These are phyloP conservation scores for Oryzias woworae DNA, from an alignment of 2,113 vertebrate genomes.

Conservation along the genomic window DNA sequence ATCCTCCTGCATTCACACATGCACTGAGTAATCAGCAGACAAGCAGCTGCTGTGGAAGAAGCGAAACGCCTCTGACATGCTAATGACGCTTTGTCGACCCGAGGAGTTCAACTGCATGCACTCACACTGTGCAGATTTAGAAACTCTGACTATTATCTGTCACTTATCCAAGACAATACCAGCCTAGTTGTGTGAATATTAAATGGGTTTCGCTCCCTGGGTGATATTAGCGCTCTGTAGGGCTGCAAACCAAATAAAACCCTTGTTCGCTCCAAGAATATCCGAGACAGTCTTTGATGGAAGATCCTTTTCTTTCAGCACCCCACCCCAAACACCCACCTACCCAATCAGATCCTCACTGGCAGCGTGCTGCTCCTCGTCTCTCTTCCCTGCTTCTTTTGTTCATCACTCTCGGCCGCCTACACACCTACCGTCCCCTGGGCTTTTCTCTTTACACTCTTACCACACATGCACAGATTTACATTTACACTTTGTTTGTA, in stretches of 20 bases:
- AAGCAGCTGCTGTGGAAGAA: constrained; percentile 61
- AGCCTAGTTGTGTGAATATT: constrained; percentile 44
- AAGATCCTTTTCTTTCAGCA: constrained; percentile 64
- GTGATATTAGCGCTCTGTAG: constrained; percentile 30
- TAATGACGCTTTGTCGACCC: constrained; percentile 51
- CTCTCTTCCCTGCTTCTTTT: constrained; percentile 74
- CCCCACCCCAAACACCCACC: constrained; percentile 43
- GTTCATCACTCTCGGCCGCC: constrained; percentile 77
- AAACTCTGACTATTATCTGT: constrained; percentile 39
- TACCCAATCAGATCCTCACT: constrained; percentile 66
- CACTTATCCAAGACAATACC: constrained; percentile 39
- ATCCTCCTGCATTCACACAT: constrained; percentile 27
- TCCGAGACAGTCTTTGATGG: constrained; percentile 66
- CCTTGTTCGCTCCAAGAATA: constrained; percentile 65
- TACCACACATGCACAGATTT: constrained; percentile 51
- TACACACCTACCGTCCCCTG: constrained; percentile 76
- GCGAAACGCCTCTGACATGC: constrained; percentile 58
- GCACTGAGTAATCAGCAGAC: constrained; percentile 44
- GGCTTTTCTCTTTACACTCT: constrained; percentile 69
- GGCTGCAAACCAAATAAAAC: constrained; percentile 65
- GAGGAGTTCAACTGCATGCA: constrained; percentile 36
- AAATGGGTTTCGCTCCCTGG: constrained; percentile 47
- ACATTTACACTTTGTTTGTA: constrained; percentile 56
- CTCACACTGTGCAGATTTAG: constrained; percentile 26
- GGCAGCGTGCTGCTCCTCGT: constrained; percentile 57